These are phyloP conservation scores for Nymphalis polychloros DNA, from an alignment of 2,888 invertebrate genomes.

Conservation along the genomic window DNA sequence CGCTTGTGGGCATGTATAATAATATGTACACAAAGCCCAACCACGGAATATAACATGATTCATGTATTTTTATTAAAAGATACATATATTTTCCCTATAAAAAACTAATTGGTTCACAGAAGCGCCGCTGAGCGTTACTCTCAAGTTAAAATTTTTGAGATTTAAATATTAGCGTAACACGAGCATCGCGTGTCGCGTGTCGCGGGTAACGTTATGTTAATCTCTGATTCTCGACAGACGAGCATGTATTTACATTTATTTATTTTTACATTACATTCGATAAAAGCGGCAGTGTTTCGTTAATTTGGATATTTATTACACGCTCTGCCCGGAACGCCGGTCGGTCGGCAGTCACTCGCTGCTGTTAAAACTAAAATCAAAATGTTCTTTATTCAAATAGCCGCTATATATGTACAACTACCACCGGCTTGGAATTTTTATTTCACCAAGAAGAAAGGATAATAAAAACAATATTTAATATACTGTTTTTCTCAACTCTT, in stretches of 20 bases:
- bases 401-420: too few relatives aligned
- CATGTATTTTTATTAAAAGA: too few relatives aligned
- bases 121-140: not conserved
- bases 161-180: slow-evolving; percentile 19
- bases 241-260: slow-evolving; percentile 8
- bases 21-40: too few relatives aligned
- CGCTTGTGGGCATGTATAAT: too few relatives aligned
- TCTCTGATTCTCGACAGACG: not conserved
- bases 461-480: too few relatives aligned
- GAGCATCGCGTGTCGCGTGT: slow-evolving; percentile 2
- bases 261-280: slow-evolving; percentile 5
- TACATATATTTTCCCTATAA: not conserved
- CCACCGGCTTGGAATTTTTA: too few relatives aligned
- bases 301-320: not conserved
- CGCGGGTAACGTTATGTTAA: slow-evolving; percentile 18
- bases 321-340: not conserved
- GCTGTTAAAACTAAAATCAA: too few relatives aligned
- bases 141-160: not conserved
- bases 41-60: too few relatives aligned
- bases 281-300: slow-evolving; percentile 1
- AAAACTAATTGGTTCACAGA: slow-evolving; percentile 2
- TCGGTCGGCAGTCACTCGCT: not conserved
- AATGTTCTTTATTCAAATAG: too few relatives aligned
- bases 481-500: too few relatives aligned
- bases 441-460: too few relatives aligned